phyloP scores from a whole-genome alignment of 1,140 invertebrate genomes.

The Epicauta chinensis region DNA sequence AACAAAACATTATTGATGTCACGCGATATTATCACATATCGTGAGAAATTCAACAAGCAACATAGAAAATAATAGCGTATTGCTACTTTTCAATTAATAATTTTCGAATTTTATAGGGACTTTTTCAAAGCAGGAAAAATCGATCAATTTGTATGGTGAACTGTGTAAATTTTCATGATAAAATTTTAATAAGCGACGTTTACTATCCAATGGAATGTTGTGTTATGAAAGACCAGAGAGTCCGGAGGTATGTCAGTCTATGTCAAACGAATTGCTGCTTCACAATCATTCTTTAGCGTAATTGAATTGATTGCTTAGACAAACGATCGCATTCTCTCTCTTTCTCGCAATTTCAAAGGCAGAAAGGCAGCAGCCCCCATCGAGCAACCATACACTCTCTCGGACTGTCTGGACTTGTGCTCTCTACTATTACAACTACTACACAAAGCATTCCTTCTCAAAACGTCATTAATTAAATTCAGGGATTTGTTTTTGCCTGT shows the following conservation, averaged over 20 bases:
- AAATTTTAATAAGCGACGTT: constrained; percentile 2
- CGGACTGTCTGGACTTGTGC: constrained; percentile 12
- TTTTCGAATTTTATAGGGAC: too few relatives aligned
- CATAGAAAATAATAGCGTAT: too few relatives aligned
- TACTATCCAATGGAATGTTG: constrained; percentile 1
- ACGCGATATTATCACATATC: constrained; percentile 8
- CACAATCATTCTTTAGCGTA: constrained; percentile 37
- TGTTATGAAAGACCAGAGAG: constrained; percentile 1
- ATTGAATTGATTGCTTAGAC: constrained; percentile 42
- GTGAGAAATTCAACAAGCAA: constrained; percentile 5
- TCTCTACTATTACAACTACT: not conserved
- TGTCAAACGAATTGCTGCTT: constrained; percentile 35
- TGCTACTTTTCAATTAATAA: too few relatives aligned
- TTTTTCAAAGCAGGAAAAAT: not conserved
- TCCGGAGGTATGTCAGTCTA: constrained; percentile 33
- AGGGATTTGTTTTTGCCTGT: constrained; percentile 42
- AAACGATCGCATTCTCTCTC: constrained; percentile 26
- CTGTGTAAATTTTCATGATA: constrained; percentile 1
- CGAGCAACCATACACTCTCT: constrained; percentile 8
- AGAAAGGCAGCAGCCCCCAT: constrained; percentile 24
- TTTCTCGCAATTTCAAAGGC: constrained; percentile 19
- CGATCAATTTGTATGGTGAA: not conserved
- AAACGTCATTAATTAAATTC: constrained; percentile 44
- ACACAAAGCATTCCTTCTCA: constrained; percentile 40
- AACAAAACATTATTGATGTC: not conserved